Conservation (phyloP, 2,888 invertebrate genomes). For the Leucoptera coffeella region DNA sequence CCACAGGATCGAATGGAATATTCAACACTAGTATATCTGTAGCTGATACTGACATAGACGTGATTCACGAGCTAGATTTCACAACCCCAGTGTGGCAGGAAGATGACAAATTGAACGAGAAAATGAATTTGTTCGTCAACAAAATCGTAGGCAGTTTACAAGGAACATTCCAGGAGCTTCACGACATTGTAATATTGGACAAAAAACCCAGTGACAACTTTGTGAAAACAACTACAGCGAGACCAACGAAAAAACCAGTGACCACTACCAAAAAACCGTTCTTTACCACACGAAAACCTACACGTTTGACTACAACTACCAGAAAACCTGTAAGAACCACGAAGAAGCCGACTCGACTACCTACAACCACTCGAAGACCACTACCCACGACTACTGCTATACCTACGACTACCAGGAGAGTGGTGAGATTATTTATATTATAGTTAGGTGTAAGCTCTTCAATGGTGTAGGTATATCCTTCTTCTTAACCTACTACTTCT, state of each 20-base stretch:
- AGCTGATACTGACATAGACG: constrained; percentile 45
- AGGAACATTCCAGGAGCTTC: constrained; percentile 74
- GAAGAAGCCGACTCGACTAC: constrained; percentile 27
- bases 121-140: constrained; percentile 75
- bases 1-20: constrained; percentile 51
- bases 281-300: constrained; percentile 37
- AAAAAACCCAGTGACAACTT: constrained; percentile 33
- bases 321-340: constrained; percentile 35
- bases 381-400: constrained; percentile 10
- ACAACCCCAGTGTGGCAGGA: constrained; percentile 73
- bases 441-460: too few relatives aligned
- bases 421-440: constrained; percentile 21
- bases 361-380: constrained; percentile 15
- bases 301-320: constrained; percentile 25
- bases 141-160: constrained; percentile 79
- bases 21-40: constrained; percentile 46
- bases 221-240: constrained; percentile 21
- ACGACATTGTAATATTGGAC: constrained; percentile 62
- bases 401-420: constrained; percentile 20
- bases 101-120: constrained; percentile 69
- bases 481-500: too few relatives aligned
- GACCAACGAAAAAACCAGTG: constrained; percentile 23
- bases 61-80: constrained; percentile 54
- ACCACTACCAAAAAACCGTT: constrained; percentile 33
- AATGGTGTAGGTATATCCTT: too few relatives aligned